Evolutionary conservation across 2,113 vertebrate genomes (phyloP).

Genomic region (Psittacara wagleri): DNA sequence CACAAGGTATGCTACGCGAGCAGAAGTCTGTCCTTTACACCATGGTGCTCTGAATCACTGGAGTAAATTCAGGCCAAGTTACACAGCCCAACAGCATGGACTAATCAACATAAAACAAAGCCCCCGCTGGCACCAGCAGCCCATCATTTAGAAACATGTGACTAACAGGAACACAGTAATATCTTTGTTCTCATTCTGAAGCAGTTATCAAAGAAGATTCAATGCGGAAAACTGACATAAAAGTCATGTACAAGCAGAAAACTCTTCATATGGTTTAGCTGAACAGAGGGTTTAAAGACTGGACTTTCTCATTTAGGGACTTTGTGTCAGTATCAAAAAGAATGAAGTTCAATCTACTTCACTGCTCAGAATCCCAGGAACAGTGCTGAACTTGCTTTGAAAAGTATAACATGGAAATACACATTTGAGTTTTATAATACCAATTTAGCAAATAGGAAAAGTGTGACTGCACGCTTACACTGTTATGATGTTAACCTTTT

Average conservation of each 20-base stretch:
- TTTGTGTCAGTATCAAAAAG: neutral
- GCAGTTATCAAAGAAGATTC: conserved; percentile 28
- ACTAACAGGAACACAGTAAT: conserved; percentile 39
- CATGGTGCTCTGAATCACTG: neutral
- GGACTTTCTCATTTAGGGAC: neutral
- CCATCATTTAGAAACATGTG: conserved; percentile 56
- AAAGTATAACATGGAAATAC: neutral
- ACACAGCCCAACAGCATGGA: neutral
- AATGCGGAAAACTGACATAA: neutral
- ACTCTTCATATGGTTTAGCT: neutral
- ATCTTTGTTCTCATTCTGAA: conserved; percentile 57
- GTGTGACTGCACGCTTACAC: neutral
- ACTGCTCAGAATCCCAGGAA: neutral
- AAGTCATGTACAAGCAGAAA: neutral
- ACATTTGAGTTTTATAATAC: neutral
- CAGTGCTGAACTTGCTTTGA: neutral
- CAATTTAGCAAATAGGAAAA: neutral
- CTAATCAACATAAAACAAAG: conserved; percentile 55
- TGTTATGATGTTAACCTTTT: neutral
- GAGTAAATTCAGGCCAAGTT: conserved; percentile 53
- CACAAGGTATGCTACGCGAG: neutral
- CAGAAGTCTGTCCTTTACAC: neutral
- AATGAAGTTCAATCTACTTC: neutral
- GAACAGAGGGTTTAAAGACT: neutral
- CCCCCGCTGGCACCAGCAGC: conserved; percentile 16